Conservation (phyloP, 2,888 invertebrate genomes). For the Hemicrepidius hirtus region DNA sequence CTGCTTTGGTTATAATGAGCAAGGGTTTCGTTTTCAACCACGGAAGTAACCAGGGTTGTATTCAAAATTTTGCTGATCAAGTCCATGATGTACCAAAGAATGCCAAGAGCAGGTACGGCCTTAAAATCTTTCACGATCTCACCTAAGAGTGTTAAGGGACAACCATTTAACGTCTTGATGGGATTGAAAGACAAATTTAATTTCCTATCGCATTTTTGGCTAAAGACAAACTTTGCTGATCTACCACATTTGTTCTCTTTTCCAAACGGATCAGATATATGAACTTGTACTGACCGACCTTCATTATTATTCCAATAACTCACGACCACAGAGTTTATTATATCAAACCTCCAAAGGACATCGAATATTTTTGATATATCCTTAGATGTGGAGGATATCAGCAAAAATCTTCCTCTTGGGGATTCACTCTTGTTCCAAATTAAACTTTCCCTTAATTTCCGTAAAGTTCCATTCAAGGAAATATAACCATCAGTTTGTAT, state of each 20-base stretch:
- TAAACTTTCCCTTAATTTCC: neutral
- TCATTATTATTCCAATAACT: neutral
- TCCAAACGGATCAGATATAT: neutral
- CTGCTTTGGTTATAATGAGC: neutral
- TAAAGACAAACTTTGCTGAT: neutral
- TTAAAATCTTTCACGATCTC: neutral
- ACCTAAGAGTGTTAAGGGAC: neutral
- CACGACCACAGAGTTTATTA: neutral
- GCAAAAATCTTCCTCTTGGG: neutral
- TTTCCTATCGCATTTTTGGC: neutral
- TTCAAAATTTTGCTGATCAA: neutral
- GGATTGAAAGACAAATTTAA: neutral
- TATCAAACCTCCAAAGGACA: constrained; percentile 4
- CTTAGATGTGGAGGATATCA: neutral
- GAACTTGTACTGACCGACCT: neutral
- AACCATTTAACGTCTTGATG: neutral
- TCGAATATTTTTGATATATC: neutral
- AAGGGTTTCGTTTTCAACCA: neutral
- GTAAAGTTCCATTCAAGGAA: neutral
- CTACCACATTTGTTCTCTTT: neutral
- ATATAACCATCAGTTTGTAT: neutral
- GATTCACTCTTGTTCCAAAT: neutral
- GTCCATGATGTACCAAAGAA: neutral
- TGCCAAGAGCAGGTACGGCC: no score
- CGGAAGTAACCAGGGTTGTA: neutral